These are phyloP conservation scores for Callinectes sapidus DNA, from an alignment of 2,888 invertebrate genomes.

Conservation along the genomic window DNA sequence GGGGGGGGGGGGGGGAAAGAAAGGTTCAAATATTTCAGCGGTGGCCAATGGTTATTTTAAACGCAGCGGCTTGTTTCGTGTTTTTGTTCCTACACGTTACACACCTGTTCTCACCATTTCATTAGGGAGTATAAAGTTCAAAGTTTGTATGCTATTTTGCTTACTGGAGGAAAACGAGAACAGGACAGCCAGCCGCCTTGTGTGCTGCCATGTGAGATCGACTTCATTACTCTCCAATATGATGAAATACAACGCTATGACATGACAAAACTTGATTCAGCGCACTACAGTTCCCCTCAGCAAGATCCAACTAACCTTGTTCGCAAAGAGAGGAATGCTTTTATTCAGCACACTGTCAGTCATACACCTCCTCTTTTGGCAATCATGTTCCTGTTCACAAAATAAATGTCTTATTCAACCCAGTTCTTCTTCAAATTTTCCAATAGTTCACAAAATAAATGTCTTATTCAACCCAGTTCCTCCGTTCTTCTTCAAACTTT, in stretches of 20 bases:
- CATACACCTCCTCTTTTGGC: too few species aligned
- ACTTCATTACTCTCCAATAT: not conserved
- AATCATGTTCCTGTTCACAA: too few species aligned
- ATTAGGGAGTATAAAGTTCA: not conserved
- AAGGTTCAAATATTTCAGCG: not conserved
- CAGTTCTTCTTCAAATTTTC: too few species aligned
- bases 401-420: too few species aligned
- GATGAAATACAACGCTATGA: not conserved
- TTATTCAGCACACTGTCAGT: not conserved
- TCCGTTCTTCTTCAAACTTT: too few species aligned
- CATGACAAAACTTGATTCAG: not conserved
- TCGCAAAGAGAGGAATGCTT: not conserved
- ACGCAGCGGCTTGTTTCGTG: conserved; percentile 7
- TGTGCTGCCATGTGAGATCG: not conserved
- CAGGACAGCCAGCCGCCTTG: too few species aligned
- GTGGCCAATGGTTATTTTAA: not conserved
- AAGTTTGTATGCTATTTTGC: not conserved
- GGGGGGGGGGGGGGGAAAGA: not conserved
- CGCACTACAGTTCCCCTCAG: not conserved
- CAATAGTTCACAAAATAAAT: too few species aligned
- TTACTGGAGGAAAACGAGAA: not conserved
- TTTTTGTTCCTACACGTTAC: not conserved
- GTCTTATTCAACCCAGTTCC: too few species aligned
- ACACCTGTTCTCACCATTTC: conserved; percentile 20
- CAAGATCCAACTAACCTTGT: not conserved